Evolutionary conservation across 2,888 invertebrate genomes (phyloP).

Genomic region (Megalurothrips usitatus): DNA sequence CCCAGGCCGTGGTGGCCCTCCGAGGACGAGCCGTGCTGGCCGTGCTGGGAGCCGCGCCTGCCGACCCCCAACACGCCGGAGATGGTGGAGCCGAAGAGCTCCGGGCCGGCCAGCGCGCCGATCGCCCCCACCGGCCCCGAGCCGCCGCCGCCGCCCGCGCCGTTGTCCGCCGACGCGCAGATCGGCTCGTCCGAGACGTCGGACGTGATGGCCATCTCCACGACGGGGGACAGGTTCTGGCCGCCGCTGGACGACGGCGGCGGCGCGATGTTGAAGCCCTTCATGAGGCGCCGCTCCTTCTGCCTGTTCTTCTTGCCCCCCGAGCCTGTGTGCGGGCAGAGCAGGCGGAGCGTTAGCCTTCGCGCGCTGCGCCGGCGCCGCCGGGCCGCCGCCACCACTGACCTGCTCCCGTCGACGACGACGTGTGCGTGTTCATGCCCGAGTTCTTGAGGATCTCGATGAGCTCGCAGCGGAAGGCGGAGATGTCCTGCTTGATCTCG

Average conservation of each 20-base stretch:
- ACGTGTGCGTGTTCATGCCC: conserved; percentile 88
- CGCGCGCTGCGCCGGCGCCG: too few relatives aligned
- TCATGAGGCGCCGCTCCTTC: conserved; percentile 88
- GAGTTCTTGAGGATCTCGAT: conserved; percentile 94
- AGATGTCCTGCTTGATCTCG: conserved; percentile 98
- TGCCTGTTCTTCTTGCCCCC: conserved; percentile 92
- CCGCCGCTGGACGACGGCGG: conserved; percentile 53
- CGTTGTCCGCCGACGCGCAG: conserved; percentile 11
- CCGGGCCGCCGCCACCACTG: conserved; percentile 38
- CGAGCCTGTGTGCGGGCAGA: conserved; percentile 56
- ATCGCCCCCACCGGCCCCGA: conserved; percentile 29
- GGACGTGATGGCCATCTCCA: conserved; percentile 53
- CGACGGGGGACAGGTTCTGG: conserved; percentile 37
- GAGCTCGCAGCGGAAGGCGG: conserved; percentile 94
- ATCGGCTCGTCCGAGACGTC: conserved; percentile 48
- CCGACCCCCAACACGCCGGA: conserved; percentile 54
- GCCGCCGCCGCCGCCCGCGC: conserved; percentile 45
- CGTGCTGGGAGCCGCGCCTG: conserved; percentile 34
- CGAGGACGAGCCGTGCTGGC: conserved; percentile 35
- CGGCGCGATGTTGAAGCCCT: conserved; percentile 86
- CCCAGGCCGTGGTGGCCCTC: conserved; percentile 36
- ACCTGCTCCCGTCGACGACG: conserved; percentile 75
- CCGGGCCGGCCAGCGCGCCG: conserved; percentile 45
- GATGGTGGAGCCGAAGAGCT: conserved; percentile 63
- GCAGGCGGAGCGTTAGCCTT: not conserved